phyloP scores from a whole-genome alignment of 2,113 vertebrate species.

The Sapayoa aenigma region DNA sequence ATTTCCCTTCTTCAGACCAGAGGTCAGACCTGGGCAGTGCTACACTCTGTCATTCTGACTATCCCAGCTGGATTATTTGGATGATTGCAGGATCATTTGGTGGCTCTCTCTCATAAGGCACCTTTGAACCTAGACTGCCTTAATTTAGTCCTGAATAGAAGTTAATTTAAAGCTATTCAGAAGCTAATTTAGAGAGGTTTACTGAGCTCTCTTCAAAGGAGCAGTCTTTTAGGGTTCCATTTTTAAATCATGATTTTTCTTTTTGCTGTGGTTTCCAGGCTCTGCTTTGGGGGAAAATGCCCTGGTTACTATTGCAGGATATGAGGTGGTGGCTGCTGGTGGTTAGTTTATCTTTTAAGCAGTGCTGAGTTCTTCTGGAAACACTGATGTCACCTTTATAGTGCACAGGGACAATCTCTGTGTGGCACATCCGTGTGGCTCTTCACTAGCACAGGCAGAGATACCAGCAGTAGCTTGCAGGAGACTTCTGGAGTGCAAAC shows the following conservation, averaged over 20 bases:
- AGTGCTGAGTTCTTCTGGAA: background rate
- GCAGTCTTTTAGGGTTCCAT: slow-evolving; percentile 16
- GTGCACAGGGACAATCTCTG: background rate
- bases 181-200: slow-evolving; percentile 45
- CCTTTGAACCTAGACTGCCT: slow-evolving; percentile 43
- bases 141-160: slow-evolving; percentile 52
- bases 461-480: background rate
- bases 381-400: background rate
- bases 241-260: slow-evolving; percentile 1
- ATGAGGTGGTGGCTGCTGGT: background rate
- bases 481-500: background rate
- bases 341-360: background rate
- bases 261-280: slow-evolving; percentile 1
- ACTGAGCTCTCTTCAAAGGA: slow-evolving; percentile 31
- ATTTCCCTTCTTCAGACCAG: background rate
- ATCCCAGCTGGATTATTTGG: slow-evolving; percentile 13
- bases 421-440: background rate
- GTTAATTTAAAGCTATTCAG: slow-evolving; percentile 62
- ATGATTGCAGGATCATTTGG: slow-evolving; percentile 62
- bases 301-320: background rate
- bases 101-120: slow-evolving; percentile 5
- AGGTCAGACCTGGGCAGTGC: background rate
- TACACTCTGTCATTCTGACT: background rate
- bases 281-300: background rate
- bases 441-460: background rate